Base-by-base conservation (phyloP, 2,888 invertebrate genomes). In the Dicranocentrus wangi region DNA sequence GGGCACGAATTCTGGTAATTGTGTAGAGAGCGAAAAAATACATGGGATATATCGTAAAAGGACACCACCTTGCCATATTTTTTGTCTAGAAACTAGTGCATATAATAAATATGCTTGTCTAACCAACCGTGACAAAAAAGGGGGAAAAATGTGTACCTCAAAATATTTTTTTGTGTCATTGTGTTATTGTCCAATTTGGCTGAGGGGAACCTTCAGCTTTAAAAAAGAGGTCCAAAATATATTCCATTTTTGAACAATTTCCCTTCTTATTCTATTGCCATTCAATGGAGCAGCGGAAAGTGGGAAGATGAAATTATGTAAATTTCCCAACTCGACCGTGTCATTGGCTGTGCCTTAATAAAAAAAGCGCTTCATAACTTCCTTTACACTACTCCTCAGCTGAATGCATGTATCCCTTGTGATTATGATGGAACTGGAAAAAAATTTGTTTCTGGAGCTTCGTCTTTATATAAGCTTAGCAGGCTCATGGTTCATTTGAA, bases 301-400 rank as follows among this genome's bases (percentile, higher is more conserved):
- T 27, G 58, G 68, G 53, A n/a, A n/a, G 70, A 80, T 83, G 79
- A 80, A 80, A 82, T 83, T 83, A 83, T 83, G 83, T 83, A 83
- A 83, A 83, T 83, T 83, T 80, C 69, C 21, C 27, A 27, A 76
- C 53, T 66, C 75, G 51, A 76, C 76, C 76, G 68, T 60, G 60
- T 39, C 68, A 68, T 68, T 76, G 76, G 75, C 81, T 83, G n/a
- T n/a, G 66, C 75, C 75, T 81, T 83, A 83, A 82, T 80, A 82
- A 82, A 78, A 83, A 83, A 82, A 72, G 47, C 63, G 55, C 65
- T 81, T 76, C 75, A 81, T 81, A 81, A 81, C 81, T 75, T 69
- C 69, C 58, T 75, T 70, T 70, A 19, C 75, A 68, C 68, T 76
- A 15, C 15, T 39, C 32, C n/a, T n/a, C n/a, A n/a, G n/a, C n/a